A percentile compares a stretch with the other conserved stretches of the same genome.
phyloP scores from a whole-genome alignment of 2,797 vertebrate species.

The Sebastiscus tertius region DNA sequence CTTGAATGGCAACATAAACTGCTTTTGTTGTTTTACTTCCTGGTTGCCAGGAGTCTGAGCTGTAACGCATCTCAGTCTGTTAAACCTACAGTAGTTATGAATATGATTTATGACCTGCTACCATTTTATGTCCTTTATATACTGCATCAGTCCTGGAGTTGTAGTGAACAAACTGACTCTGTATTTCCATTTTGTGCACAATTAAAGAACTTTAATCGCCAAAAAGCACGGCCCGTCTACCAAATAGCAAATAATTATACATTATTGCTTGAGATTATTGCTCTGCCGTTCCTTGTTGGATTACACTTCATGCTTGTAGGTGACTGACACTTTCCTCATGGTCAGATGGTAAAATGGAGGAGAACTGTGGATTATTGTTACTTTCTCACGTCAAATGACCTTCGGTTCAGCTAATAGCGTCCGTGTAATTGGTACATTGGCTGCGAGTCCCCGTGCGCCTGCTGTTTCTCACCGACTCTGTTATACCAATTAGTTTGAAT shows the following conservation, averaged over 20 bases:
- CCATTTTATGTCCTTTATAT: not conserved
- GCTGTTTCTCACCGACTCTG: slow-evolving; percentile 46
- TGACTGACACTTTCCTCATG: slow-evolving; percentile 52
- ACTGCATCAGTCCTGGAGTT: not conserved
- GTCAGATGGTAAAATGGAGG: slow-evolving; percentile 28
- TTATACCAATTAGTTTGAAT: slow-evolving; percentile 42
- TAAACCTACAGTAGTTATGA: slow-evolving; percentile 10
- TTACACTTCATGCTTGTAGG: slow-evolving; percentile 34
- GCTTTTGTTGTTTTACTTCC: slow-evolving; percentile 46
- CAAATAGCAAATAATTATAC: slow-evolving; percentile 37
- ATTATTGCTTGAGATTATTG: slow-evolving; percentile 36
- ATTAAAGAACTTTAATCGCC: slow-evolving; percentile 2
- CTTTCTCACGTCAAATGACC: slow-evolving; percentile 28
- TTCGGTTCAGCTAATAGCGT: slow-evolving; percentile 38
- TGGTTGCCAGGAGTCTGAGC: slow-evolving; percentile 44
- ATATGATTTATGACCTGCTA: slow-evolving; percentile 25
- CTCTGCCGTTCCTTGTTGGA: slow-evolving; percentile 19
- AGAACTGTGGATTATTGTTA: slow-evolving; percentile 48
- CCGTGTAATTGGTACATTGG: slow-evolving; percentile 41
- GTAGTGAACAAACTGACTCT: not conserved
- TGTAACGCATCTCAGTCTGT: slow-evolving; percentile 19
- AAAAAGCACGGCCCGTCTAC: slow-evolving; percentile 5
- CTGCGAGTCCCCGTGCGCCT: slow-evolving; percentile 15
- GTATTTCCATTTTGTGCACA: slow-evolving; percentile 17
- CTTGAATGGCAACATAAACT: slow-evolving; percentile 37